phyloP scores from a whole-genome alignment of 92 coral and sea anemone species.

The Chrysogorgia sp. region DNA sequence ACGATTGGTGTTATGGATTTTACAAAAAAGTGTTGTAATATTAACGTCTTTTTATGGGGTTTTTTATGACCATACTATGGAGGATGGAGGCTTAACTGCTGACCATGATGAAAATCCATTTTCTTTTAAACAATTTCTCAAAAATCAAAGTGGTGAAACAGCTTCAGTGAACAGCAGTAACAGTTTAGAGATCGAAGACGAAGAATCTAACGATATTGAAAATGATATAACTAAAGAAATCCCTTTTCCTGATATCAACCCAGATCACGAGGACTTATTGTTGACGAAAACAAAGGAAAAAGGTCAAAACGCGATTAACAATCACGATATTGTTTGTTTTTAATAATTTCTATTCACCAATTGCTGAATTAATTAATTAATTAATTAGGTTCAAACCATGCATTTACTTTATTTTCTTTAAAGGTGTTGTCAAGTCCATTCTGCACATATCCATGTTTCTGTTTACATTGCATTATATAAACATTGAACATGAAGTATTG shows the following conservation, averaged over 20 bases:
- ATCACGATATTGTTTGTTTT: background rate
- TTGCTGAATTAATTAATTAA: too few species aligned
- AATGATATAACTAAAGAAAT: background rate
- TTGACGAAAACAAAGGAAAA: background rate
- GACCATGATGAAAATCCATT: conserved; percentile 64
- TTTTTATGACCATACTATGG: conserved; percentile 56
- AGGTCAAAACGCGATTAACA: background rate
- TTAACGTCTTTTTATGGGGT: conserved; percentile 39
- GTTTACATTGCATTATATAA: too few species aligned
- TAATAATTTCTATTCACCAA: too few species aligned
- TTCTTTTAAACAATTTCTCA: conserved; percentile 74
- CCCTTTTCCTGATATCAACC: background rate
- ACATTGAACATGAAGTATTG: too few species aligned
- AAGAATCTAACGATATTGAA: background rate
- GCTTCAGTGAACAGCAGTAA: conserved; percentile 20
- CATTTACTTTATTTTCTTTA: too few species aligned
- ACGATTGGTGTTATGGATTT: too few species aligned
- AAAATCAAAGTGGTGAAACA: conserved; percentile 48
- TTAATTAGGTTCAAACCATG: too few species aligned
- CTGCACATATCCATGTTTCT: too few species aligned
- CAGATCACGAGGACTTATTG: background rate
- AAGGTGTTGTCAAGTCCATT: too few species aligned
- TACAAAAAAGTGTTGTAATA: background rate
- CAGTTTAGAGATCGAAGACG: background rate
- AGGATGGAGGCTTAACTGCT: conserved; percentile 41